phyloP scores from a whole-genome alignment of 1,140 invertebrate genomes.

The Riptortus pedestris region DNA sequence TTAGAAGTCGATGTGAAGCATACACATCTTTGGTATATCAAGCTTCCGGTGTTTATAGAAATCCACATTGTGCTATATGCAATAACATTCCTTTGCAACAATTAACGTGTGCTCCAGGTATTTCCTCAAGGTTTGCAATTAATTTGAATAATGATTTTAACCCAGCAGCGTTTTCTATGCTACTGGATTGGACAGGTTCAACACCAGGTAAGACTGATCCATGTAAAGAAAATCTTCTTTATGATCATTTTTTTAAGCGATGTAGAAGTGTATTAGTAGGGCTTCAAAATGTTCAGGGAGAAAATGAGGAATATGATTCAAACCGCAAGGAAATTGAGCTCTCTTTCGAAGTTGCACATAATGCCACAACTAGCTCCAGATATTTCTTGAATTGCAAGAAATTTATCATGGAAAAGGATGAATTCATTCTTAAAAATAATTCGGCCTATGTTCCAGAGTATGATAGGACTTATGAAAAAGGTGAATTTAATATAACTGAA shows the following conservation, averaged over 20 bases:
- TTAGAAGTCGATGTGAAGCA: slow-evolving; percentile 35
- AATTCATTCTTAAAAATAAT: slow-evolving; percentile 7
- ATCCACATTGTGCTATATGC: slow-evolving; percentile 48
- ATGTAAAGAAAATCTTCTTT: slow-evolving; percentile 37
- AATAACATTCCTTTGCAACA: slow-evolving; percentile 39
- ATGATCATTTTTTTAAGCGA: slow-evolving; percentile 44
- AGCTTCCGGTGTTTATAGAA: slow-evolving; percentile 39
- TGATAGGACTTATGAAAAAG: slow-evolving; percentile 34
- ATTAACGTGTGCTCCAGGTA: slow-evolving; percentile 34
- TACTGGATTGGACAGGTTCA: slow-evolving; percentile 40
- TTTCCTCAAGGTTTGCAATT: background rate
- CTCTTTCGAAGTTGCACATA: background rate
- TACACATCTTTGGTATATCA: slow-evolving; percentile 40
- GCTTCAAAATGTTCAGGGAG: background rate
- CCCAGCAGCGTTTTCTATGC: slow-evolving; percentile 40
- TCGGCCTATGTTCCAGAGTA: slow-evolving; percentile 38
- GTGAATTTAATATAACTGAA: slow-evolving; percentile 28
- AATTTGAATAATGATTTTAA: slow-evolving; percentile 36
- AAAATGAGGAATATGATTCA: background rate
- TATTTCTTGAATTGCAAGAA: slow-evolving; percentile 4
- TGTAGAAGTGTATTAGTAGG: slow-evolving; percentile 39
- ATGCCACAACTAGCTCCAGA: slow-evolving; percentile 6
- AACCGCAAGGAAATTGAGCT: background rate
- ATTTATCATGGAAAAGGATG: slow-evolving; percentile 20
- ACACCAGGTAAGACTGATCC: slow-evolving; percentile 36